Conservation (phyloP, 2,113 vertebrate genomes). For the Macaca mulatta region DNA sequence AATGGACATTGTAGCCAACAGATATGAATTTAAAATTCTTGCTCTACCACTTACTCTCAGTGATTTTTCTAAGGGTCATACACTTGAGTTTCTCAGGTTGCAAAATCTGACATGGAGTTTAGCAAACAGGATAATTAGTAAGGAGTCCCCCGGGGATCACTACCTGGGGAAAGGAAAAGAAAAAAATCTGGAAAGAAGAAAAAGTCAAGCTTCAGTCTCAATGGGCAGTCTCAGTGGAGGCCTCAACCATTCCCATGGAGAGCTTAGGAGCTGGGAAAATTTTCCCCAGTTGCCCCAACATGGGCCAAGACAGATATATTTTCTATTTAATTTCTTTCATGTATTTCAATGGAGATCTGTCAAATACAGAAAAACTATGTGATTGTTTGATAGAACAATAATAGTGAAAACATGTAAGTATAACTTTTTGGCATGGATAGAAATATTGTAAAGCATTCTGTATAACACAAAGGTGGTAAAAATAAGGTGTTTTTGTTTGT, state of each 20-base stretch:
- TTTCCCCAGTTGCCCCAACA: background rate
- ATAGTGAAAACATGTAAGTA: background rate
- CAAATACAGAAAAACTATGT: background rate
- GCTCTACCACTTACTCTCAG: background rate
- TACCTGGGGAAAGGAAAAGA: background rate
- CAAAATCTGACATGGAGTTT: background rate
- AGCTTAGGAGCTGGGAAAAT: background rate
- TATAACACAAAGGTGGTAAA: slow-evolving; percentile 12
- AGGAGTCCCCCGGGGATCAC: background rate
- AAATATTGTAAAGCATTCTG: slow-evolving; percentile 25
- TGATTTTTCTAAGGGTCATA: background rate
- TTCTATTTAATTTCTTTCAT: background rate
- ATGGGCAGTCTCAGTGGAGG: background rate
- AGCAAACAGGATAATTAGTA: background rate
- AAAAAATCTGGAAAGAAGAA: background rate
- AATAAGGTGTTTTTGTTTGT: background rate
- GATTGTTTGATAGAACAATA: background rate
- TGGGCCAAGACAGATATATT: background rate
- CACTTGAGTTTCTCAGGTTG: background rate
- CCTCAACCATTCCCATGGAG: background rate
- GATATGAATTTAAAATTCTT: background rate
- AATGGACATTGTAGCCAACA: background rate
- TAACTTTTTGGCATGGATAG: background rate
- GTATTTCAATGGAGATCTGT: background rate
- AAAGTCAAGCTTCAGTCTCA: background rate